These are phyloP conservation scores for Melozone crissalis DNA, from an alignment of 2,113 vertebrate species.

Conservation along the genomic window DNA sequence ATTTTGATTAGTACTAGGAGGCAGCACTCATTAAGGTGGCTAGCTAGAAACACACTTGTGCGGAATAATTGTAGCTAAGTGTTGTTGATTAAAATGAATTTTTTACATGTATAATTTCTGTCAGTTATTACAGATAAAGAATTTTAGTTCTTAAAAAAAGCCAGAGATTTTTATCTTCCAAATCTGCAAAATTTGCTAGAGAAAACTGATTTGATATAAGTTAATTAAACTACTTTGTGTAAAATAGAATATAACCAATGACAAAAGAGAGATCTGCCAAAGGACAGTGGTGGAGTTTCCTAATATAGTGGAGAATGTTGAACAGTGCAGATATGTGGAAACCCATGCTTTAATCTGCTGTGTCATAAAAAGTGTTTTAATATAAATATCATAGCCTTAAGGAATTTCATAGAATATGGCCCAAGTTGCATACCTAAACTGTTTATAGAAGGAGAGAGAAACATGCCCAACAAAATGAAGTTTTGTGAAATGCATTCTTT, in stretches of 20 bases:
- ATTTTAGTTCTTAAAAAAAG: not conserved
- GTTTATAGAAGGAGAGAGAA: not conserved
- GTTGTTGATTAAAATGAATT: not conserved
- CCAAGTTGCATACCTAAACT: not conserved
- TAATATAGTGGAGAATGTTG: not conserved
- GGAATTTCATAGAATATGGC: not conserved
- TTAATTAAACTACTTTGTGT: not conserved
- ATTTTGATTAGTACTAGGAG: not conserved
- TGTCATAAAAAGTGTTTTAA: not conserved
- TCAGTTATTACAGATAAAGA: not conserved
- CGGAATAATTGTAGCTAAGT: not conserved
- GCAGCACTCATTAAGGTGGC: not conserved
- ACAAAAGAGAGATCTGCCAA: not conserved
- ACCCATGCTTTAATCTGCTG: not conserved
- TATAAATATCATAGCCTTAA: not conserved
- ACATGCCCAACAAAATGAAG: fast-evolving
- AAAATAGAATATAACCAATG: not conserved
- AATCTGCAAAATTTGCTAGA: not conserved
- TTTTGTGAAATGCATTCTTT: not conserved
- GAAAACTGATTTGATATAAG: not conserved
- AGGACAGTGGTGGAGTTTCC: not conserved
- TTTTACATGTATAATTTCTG: not conserved
- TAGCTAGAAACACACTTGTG: not conserved
- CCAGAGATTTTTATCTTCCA: not conserved
- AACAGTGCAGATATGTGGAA: not conserved